Evolutionary conservation across 2,888 invertebrate species (phyloP).

Genomic region (Torymus texanus): DNA sequence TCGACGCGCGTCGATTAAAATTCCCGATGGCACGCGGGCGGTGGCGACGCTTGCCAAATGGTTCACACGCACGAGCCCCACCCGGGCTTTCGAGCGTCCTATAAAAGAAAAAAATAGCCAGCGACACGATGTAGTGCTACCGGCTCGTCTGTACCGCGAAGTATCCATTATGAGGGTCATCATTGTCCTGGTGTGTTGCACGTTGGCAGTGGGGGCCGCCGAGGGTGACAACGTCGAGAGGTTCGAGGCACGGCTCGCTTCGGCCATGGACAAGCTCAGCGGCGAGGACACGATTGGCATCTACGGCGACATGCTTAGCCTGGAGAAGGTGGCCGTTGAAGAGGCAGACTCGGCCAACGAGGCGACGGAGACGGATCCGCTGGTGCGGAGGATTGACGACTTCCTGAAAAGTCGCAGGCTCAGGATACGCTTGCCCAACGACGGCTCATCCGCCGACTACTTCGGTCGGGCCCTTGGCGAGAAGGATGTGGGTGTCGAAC

Average conservation of each 20-base stretch:
- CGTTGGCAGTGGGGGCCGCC: not conserved
- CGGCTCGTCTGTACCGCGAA: no score
- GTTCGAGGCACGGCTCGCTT: constrained; percentile 64
- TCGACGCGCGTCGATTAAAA: constrained; percentile 66
- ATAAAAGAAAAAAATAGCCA: constrained; percentile 71
- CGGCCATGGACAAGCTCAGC: constrained; percentile 68
- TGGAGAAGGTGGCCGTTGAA: constrained; percentile 64
- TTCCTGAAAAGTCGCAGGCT: constrained; percentile 69
- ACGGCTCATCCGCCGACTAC: constrained; percentile 69
- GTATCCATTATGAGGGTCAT: not conserved
- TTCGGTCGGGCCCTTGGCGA: constrained; percentile 70
- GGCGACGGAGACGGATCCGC: constrained; percentile 63
- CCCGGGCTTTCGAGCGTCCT: constrained; percentile 58
- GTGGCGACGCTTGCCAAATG: constrained; percentile 72
- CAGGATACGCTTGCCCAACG: constrained; percentile 66
- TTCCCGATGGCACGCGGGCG: constrained; percentile 65
- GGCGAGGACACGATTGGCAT: constrained; percentile 64
- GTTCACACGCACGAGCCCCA: constrained; percentile 69
- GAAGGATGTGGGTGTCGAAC: constrained; percentile 67
- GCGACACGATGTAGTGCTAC: constrained; percentile 8
- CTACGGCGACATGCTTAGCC: constrained; percentile 67
- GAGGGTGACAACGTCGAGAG: constrained; percentile 52
- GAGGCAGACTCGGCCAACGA: constrained; percentile 40
- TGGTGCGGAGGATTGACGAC: constrained; percentile 68
- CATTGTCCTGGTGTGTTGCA: constrained; percentile 15